Base-by-base conservation (phyloP, 2,888 invertebrate species). In the Helobdella robusta region DNA sequence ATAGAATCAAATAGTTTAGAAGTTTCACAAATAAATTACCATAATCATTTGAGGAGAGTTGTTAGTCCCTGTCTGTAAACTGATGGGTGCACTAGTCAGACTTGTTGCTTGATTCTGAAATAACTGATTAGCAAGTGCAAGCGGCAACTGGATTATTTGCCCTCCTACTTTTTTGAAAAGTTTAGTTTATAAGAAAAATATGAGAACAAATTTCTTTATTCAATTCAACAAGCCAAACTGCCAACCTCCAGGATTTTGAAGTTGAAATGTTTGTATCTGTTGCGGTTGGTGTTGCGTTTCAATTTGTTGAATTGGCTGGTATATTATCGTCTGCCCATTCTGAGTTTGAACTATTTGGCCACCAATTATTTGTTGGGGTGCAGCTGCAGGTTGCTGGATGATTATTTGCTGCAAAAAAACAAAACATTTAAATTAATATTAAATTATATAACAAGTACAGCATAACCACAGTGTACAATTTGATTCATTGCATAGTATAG, bases 291-390 rank as follows among this genome's bases (percentile, higher is more conserved):
- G 83, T 83, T 1, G 84, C 83, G 64, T 85, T 78, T 46, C 64
- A 15, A 66, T 25, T 35, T 64, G 62, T 30, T 61, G 72, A 3
- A 74, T 68, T 0, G 90, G 89, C 77, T 93, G 92, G 78, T 91
- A 91, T 65, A 91, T 85, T 73, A 89, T 88, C 0, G 92, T 91
- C 80, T 93, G 93, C 0, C 94, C 94, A 79, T 92, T 92, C 0
- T 90, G 85, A 0, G 91, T 88, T 78, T 92, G 93, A 40, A 93
- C 86, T 50, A 93, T 82, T 78, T 92, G 92, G 30, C 74, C 72
- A 25, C 69, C 66, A n/a, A 72, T 67, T 20, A 73, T 64, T 69
- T 73, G 70, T 68, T 73, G 70, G 65, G 71, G 70, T 32, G 73
- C 72, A 58, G 73, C 73, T 3, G 74, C 73, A 66, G 75, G 74